Conservation (phyloP, 2,888 invertebrate genomes). For the Eupithecia vulgata region DNA sequence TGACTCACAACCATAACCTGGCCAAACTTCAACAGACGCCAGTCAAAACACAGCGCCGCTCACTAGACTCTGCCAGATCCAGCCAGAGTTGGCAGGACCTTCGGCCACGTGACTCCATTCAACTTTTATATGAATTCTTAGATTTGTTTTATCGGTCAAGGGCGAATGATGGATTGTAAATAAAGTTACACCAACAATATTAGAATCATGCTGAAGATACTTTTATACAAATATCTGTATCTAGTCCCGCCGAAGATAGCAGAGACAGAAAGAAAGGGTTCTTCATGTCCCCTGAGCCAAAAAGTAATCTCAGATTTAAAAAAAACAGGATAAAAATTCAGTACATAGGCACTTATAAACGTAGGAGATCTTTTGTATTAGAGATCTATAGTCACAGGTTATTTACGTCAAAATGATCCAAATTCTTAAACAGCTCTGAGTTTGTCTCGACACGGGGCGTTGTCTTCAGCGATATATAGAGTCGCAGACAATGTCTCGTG, state of each 20-base stretch:
- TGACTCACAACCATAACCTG: slow-evolving; percentile 27
- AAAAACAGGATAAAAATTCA: too few species aligned
- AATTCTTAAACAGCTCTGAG: background rate
- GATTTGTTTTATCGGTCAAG: slow-evolving; percentile 11
- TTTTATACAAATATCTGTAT: too few species aligned
- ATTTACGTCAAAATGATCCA: too few species aligned
- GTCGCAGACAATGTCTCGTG: background rate
- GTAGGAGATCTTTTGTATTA: too few species aligned
- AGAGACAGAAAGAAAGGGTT: too few species aligned
- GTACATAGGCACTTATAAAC: too few species aligned
- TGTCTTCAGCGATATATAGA: background rate
- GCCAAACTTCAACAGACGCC: slow-evolving; percentile 33
- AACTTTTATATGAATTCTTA: slow-evolving; percentile 22
- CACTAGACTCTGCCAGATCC: slow-evolving; percentile 23
- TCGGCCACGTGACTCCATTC: slow-evolving; percentile 33
- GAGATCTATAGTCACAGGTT: too few species aligned
- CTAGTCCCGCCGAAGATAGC: too few species aligned
- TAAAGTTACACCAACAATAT: background rate
- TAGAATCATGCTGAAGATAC: too few species aligned
- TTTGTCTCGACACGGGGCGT: background rate
- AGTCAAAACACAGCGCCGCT: slow-evolving; percentile 34
- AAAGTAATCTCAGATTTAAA: too few species aligned
- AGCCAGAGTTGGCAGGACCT: slow-evolving; percentile 34
- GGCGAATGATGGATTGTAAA: background rate
- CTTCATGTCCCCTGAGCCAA: too few species aligned